Evolutionary conservation across 92 coral and sea anemone genomes (phyloP).

Genomic region (Parazoanthus darwini): DNA sequence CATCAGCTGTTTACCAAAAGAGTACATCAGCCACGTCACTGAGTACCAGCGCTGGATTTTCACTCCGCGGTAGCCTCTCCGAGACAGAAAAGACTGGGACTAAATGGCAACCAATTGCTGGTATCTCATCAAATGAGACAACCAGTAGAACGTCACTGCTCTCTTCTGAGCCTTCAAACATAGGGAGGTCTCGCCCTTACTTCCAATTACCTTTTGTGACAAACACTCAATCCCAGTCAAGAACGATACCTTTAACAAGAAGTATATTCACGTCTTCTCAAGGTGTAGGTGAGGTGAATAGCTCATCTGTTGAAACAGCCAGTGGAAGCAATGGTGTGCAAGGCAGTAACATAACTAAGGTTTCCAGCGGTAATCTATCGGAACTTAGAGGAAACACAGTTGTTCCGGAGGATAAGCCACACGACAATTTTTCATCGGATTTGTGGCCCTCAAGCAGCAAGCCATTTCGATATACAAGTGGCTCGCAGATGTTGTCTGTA

Average conservation of each 20-base stretch:
- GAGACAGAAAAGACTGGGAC: background rate
- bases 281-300: background rate
- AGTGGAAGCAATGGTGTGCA: background rate
- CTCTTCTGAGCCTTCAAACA: background rate
- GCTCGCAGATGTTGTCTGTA: background rate
- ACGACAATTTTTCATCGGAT: background rate
- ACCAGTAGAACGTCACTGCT: background rate
- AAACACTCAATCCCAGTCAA: background rate
- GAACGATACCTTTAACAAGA: background rate
- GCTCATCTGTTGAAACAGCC: background rate
- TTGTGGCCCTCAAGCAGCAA: background rate
- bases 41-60: background rate
- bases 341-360: background rate
- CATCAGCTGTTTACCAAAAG: background rate
- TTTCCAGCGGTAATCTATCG: background rate
- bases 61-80: background rate
- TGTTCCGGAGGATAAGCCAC: background rate
- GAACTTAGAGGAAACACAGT: background rate
- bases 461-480: background rate
- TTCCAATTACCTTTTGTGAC: background rate
- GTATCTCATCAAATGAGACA: background rate
- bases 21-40: background rate
- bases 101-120: background rate
- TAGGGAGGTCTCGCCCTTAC: background rate
- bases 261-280: background rate